Evolutionary conservation across 1,140 invertebrate genomes (phyloP), one percentile per base, ranked within the genome.

Genomic region (Drosophila kohkoa): DNA sequence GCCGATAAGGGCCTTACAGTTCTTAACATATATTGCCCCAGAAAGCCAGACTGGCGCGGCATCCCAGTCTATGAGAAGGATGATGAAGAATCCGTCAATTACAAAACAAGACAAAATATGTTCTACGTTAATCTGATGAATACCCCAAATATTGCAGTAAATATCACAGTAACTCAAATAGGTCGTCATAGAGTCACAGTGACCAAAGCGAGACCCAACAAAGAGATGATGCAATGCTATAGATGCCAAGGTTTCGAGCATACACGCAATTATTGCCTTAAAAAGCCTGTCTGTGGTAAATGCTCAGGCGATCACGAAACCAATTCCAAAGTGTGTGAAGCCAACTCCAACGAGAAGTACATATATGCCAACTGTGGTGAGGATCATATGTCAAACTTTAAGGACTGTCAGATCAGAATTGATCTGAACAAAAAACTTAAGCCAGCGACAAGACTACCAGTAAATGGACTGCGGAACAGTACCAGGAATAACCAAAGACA

Each of bases 11-110:
- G 2, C 20, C 3, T 20, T 20, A 20, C 20, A 69, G 66, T 69
- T 5, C 5, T 49, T 8, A 74, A 74, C 16, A 63, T 75, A 13
- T 69, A 74, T 38, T 75, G 51, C 1, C 72, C 71, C n/a, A 54
- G 20, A 48, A 63, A 63, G 13, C 59, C 41, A 25, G 38, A 46
- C 20, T 20, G 20, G 20, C 20, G 20, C 20, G 3, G 20, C 20
- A 20, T 20, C 20, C 20, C 20, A 20, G 15, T 15, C 1, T 1
- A 15, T 15, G 15, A 63, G 11, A 49, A 35, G n/a, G 16, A 54
- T 8, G 51, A 35, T 10, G 30, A 48, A 55, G 7, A 28, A 46
- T 58, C 32, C 11, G 41, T 58, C 11, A 58, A 58, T 45, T 43
- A 45, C 5, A 58, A 58, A 58, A 58, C 59, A 11, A 66, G 55